phyloP scores from a whole-genome alignment of 2,113 vertebrate species.

The Leucoraja erinaceus region DNA sequence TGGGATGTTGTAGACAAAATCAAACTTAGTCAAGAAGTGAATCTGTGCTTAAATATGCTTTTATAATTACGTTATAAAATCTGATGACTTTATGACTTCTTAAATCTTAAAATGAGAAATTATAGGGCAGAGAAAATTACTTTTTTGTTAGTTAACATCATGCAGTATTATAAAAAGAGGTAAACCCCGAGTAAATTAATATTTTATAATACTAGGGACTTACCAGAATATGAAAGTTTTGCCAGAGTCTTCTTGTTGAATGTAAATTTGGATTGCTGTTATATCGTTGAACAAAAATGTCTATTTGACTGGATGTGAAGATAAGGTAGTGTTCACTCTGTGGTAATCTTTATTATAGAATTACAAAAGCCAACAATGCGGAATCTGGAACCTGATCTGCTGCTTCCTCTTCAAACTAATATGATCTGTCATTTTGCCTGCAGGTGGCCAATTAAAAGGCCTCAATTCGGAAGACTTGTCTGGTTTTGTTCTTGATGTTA shows the following conservation, averaged over 20 bases:
- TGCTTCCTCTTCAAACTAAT: slow-evolving; percentile 68
- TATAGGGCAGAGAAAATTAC: not conserved
- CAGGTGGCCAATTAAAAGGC: slow-evolving; percentile 86
- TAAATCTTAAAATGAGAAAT: not conserved
- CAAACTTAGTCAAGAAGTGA: not conserved
- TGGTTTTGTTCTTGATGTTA: slow-evolving; percentile 47
- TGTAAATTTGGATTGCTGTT: slow-evolving; percentile 8
- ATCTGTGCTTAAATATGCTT: not conserved
- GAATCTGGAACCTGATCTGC: not conserved
- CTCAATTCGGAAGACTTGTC: slow-evolving; percentile 73
- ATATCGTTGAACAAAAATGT: not conserved
- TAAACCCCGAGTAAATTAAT: not conserved
- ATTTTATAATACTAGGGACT: not conserved
- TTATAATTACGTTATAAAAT: not conserved
- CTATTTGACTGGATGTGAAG: not conserved
- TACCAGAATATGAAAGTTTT: slow-evolving; percentile 20
- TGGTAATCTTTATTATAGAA: slow-evolving; percentile 9
- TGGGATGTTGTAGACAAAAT: not conserved
- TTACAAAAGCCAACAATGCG: not conserved
- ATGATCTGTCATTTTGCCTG: slow-evolving; percentile 87
- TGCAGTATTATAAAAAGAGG: not conserved
- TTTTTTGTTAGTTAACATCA: not conserved
- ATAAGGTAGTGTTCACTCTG: not conserved
- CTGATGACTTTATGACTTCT: not conserved
- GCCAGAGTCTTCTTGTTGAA: not conserved